Evolutionary conservation across 2,888 invertebrate genomes (phyloP), one percentile per base, ranked within the genome.

Genomic region (Malthinus seriepunctatus): DNA sequence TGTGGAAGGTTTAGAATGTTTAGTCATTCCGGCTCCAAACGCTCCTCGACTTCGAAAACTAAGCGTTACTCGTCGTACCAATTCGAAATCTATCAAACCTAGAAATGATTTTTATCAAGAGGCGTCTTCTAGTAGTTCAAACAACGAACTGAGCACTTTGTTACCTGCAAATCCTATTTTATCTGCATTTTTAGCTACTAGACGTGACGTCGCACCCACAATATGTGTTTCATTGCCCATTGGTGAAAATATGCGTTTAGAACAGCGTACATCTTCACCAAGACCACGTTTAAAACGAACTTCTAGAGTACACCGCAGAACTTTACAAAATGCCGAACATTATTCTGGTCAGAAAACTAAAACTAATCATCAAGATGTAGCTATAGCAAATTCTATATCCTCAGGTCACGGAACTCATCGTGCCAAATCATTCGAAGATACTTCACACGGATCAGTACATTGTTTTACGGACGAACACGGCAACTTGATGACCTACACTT

Each of bases 401-500:
- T 78, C 79, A 1, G 76, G 76, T 11, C 74, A 74, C 59, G 79
- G 81, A 23, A 84, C 83, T 14, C 91, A 93, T 72, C 82, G 91
- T 54, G 93, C 93, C 3, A 87, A 86, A 15, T 89, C 88, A 23
- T 91, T 92, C 70, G 89, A 91, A 55, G 94, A 94, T 71, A 92
- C 92, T 0, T 84, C 83, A 1, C 91, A 93, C 69, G 93, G 92
- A 8, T 90, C 93, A 1, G 88, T 92, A 37, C 93, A 94, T 76
- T 92, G 89, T 74, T 93, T 92, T 71, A 86, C 89, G 76, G 93
- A 94, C 71, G 93, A 93, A 73, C 86, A 87, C 69, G 93, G 92
- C 38, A 90, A 91, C 70, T 93, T 93, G 91, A 85, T 91, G 79
- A 90, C 92, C 0, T 91, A 91, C 70, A 91, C 92, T 0, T 94